Evolutionary conservation across 2,113 vertebrate genomes (phyloP).

Genomic region (Glareola pratincola): DNA sequence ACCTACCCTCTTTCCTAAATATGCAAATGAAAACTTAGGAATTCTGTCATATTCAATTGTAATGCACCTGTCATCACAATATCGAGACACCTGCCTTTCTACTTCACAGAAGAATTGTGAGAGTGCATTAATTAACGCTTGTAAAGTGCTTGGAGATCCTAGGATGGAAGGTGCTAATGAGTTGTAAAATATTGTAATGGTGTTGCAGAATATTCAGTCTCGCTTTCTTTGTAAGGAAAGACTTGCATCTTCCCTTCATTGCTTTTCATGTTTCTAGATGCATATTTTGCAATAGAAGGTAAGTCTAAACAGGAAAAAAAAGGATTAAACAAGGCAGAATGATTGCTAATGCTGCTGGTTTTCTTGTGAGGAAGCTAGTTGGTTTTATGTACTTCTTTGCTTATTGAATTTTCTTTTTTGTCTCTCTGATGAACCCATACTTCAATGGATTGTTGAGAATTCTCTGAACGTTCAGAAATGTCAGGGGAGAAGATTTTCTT

Average conservation of each 20-base stretch:
- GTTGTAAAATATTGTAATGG: constrained; percentile 49
- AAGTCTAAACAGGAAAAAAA: neutral
- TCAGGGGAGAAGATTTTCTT: constrained; percentile 42
- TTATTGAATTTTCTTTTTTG: constrained; percentile 34
- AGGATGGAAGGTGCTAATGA: constrained; percentile 49
- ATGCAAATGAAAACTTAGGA: constrained; percentile 28
- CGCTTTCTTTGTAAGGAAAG: neutral
- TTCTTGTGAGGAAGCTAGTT: neutral
- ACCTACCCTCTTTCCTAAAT: neutral
- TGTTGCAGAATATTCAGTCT: constrained; percentile 33
- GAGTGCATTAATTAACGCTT: constrained; percentile 54
- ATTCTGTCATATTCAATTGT: constrained; percentile 10
- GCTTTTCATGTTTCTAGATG: constrained; percentile 13
- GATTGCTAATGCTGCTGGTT: neutral
- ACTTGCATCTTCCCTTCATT: neutral
- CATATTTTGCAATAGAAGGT: neutral
- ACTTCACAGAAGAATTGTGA: neutral
- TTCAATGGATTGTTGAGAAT: constrained; percentile 38
- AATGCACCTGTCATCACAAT: constrained; percentile 18
- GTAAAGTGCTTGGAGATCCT: constrained; percentile 24
- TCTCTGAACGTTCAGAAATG: constrained; percentile 32
- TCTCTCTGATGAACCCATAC: constrained; percentile 14
- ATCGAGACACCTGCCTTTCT: constrained; percentile 48
- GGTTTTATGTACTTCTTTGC: neutral
- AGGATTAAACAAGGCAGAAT: neutral